Conservation (phyloP, 2,888 invertebrate genomes). For the Venustoraphidia nigricollis region DNA sequence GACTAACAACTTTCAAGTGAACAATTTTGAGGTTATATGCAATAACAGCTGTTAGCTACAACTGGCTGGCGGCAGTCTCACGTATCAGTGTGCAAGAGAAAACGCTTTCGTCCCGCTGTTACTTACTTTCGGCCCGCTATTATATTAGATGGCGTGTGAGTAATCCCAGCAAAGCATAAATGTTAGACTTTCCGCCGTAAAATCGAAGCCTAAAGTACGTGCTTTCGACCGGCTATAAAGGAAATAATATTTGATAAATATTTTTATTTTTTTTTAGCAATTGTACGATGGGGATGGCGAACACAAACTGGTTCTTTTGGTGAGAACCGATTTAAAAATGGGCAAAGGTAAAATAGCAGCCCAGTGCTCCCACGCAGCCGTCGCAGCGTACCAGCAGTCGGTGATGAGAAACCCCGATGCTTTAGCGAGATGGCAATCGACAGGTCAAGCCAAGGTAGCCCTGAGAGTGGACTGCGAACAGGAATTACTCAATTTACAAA, state of each 20-base stretch:
- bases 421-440: slow-evolving; percentile 36
- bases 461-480: slow-evolving; percentile 65
- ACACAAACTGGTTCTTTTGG: slow-evolving; percentile 72
- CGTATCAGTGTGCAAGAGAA: no score
- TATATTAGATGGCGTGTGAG: no score
- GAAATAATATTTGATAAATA: not conserved
- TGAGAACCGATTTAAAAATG: slow-evolving; percentile 85
- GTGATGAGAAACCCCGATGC: slow-evolving; percentile 42
- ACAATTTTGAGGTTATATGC: no score
- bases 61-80: no score
- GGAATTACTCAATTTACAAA: slow-evolving; percentile 50
- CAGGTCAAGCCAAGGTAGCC: slow-evolving; percentile 74
- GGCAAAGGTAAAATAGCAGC: slow-evolving; percentile 89
- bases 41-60: no score
- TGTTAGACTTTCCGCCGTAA: no score
- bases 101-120: no score
- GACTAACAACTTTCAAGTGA: no score
- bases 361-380: slow-evolving; percentile 90
- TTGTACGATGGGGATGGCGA: slow-evolving; percentile 30
- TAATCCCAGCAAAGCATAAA: no score
- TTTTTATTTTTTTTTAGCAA: slow-evolving; percentile 5
- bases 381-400: slow-evolving; percentile 66
- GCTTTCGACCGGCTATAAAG: no score
- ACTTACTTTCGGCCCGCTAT: no score
- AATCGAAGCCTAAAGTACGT: no score